A percentile compares a stretch with the other conserved stretches of the same genome.
These are phyloP conservation scores for Campoletis sonorensis DNA, from an alignment of 1,140 invertebrate species.

Conservation along the genomic window DNA sequence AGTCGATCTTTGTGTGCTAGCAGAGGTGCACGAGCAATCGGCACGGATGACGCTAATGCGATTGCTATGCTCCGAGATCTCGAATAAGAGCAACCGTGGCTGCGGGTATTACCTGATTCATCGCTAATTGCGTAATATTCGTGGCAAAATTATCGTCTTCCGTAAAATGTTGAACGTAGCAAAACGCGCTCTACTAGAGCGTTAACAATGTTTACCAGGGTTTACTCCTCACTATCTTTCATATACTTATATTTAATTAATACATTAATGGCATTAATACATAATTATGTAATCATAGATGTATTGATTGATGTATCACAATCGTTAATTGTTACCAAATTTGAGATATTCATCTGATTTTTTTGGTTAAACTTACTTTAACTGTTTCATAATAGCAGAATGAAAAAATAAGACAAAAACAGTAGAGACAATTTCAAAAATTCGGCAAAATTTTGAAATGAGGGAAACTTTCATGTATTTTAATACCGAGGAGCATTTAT, in stretches of 20 bases:
- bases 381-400: too few relatives aligned
- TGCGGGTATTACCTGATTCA: slow-evolving; percentile 61
- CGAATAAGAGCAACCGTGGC: slow-evolving; percentile 55
- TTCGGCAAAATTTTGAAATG: too few relatives aligned
- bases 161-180: slow-evolving; percentile 29
- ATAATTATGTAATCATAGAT: too few relatives aligned
- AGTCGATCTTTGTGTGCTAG: slow-evolving; percentile 1
- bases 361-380: too few relatives aligned
- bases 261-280: too few relatives aligned
- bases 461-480: too few relatives aligned
- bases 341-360: too few relatives aligned
- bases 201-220: not conserved
- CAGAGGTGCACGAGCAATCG: slow-evolving; percentile 31
- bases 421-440: too few relatives aligned
- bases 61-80: slow-evolving; percentile 62
- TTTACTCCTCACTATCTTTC: not conserved
- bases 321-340: too few relatives aligned
- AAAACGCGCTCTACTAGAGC: not conserved
- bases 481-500: too few relatives aligned
- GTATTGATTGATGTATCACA: too few relatives aligned
- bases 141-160: slow-evolving; percentile 34
- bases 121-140: slow-evolving; percentile 65
- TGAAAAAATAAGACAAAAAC: too few relatives aligned
- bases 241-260: not conserved
- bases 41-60: slow-evolving; percentile 56